Evolutionary conservation across 2,888 invertebrate genomes (phyloP).

Genomic region (Chrysina gloriosa): DNA sequence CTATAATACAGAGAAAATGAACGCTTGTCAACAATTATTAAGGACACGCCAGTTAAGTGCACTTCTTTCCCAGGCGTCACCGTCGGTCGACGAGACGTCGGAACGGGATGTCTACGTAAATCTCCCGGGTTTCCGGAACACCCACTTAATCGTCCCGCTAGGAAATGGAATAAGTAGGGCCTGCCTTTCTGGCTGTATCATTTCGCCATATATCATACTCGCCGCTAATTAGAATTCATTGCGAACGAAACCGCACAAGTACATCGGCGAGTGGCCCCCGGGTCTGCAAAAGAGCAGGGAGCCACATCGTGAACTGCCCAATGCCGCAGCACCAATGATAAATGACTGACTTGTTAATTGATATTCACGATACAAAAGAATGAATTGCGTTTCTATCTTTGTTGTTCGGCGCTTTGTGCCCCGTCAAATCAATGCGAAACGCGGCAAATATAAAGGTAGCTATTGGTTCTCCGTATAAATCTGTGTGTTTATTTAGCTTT

Average conservation of each 20-base stretch:
- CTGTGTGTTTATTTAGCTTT: constrained; percentile 11
- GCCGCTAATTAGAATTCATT: constrained; percentile 50
- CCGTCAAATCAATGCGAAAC: constrained; percentile 2
- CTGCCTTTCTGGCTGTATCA: constrained; percentile 45
- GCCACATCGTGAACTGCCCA: no score
- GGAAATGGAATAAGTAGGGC: constrained; percentile 46
- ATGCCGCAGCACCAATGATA: no score
- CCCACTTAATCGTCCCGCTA: constrained; percentile 10
- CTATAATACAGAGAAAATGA: constrained; percentile 5
- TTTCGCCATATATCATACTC: constrained; percentile 50
- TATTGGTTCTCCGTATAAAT: neutral
- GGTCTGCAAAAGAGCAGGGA: constrained; percentile 39
- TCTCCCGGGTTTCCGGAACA: constrained; percentile 7
- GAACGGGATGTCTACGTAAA: constrained; percentile 4
- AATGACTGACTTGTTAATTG: constrained; percentile 50
- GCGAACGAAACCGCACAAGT: constrained; percentile 41
- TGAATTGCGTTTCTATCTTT: constrained; percentile 30
- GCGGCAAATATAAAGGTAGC: neutral
- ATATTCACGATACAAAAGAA: constrained; percentile 48
- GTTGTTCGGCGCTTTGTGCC: neutral
- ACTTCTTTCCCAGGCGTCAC: neutral
- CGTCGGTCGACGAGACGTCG: neutral
- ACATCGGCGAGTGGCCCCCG: constrained; percentile 37
- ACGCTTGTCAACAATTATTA: constrained; percentile 25
- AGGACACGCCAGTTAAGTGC: constrained; percentile 6